A percentile compares a stretch with the other conserved stretches of the same genome.
phyloP scores from a whole-genome alignment of 2,797 vertebrate species.

The Molossus molossus region DNA sequence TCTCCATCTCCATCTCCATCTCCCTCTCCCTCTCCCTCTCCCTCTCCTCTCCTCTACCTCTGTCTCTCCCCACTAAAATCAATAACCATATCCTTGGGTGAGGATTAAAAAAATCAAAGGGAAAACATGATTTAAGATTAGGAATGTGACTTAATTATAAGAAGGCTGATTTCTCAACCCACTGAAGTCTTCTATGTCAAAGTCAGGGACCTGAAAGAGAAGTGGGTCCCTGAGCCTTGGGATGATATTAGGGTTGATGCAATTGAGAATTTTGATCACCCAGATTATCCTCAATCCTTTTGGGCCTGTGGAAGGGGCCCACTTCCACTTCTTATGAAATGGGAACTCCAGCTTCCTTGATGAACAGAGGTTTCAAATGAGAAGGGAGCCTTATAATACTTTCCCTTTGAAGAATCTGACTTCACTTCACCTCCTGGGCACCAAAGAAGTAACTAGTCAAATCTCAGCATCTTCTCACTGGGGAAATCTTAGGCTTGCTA shows the following conservation, averaged over 20 bases:
- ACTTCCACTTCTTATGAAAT: neutral
- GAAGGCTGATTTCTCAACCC: conserved; percentile 1
- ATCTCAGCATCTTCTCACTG: neutral
- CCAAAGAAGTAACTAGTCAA: conserved; percentile 23
- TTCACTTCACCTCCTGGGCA: neutral
- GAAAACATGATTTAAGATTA: conserved; percentile 23
- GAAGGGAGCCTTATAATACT: neutral
- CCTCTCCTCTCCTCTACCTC: neutral
- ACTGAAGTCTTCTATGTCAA: conserved; percentile 11
- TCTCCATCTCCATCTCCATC: neutral
- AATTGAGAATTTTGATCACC: neutral
- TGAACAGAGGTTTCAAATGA: conserved; percentile 59
- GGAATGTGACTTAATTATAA: conserved; percentile 32
- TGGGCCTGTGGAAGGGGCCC: neutral
- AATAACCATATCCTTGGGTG: neutral
- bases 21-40: neutral
- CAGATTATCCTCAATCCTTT: neutral
- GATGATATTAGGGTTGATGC: neutral
- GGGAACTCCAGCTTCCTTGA: neutral
- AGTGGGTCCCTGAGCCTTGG: neutral
- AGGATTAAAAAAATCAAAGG: conserved; percentile 35
- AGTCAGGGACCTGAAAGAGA: neutral
- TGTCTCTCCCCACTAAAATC: neutral
- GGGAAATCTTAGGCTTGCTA: conserved; percentile 30
- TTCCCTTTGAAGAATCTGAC: conserved; percentile 21